Percentiles rank a stretch among this genome's conserved stretches.
Evolutionary conservation across 1,140 invertebrate species (phyloP).

Genomic region (Ooceraea biroi): DNA sequence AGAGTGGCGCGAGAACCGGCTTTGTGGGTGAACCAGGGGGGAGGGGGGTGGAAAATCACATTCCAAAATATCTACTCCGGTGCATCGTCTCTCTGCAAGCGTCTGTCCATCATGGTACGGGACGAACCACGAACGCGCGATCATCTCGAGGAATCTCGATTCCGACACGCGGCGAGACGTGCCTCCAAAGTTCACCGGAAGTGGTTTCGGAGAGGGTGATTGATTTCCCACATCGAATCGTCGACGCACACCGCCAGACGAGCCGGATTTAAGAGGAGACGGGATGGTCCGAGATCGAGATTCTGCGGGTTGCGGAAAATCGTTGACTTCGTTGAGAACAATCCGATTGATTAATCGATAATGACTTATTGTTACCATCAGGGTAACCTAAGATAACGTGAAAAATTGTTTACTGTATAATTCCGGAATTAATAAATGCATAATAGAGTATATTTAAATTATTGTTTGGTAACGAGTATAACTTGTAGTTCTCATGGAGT

Average conservation of each 20-base stretch:
- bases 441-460: neutral
- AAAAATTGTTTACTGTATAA: constrained; percentile 1
- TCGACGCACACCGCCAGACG: constrained; percentile 13
- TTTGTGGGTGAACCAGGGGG: neutral
- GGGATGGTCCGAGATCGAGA: constrained; percentile 53
- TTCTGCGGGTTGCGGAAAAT: constrained; percentile 68
- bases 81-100: constrained; percentile 18
- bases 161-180: constrained; percentile 38
- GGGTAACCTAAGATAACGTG: neutral
- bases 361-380: neutral
- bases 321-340: constrained; percentile 58
- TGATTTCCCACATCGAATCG: constrained; percentile 70
- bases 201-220: constrained; percentile 67
- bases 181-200: constrained; percentile 63
- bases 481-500: neutral
- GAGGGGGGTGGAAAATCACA: constrained; percentile 7
- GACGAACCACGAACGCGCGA: constrained; percentile 46
- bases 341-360: constrained; percentile 70
- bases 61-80: constrained; percentile 22
- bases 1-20: neutral
- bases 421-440: neutral
- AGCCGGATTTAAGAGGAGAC: neutral
- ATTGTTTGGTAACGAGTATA: neutral
- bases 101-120: constrained; percentile 27
- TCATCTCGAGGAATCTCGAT: constrained; percentile 63